A percentile compares a stretch with the other conserved stretches of the same genome.
These are phyloP conservation scores for Meloidogyne exigua DNA, from an alignment of 1,140 invertebrate species.

Conservation along the genomic window DNA sequence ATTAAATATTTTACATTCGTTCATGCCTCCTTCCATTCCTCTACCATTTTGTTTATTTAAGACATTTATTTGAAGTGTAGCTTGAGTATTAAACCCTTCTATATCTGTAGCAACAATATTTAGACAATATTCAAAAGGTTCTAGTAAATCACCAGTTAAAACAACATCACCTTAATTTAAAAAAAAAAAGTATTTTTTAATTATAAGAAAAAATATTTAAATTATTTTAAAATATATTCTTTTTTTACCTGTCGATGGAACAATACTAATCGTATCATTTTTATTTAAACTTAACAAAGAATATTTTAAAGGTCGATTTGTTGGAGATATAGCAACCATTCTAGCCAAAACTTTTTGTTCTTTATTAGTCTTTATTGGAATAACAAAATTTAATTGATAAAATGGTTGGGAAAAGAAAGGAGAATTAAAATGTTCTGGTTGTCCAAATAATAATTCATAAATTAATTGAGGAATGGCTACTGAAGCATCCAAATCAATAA, in stretches of 20 bases:
- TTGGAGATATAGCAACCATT: constrained; percentile 13
- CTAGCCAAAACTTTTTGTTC: constrained; percentile 17
- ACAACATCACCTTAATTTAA: constrained; percentile 19
- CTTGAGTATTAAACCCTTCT: constrained; percentile 7
- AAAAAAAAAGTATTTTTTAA: too few species aligned
- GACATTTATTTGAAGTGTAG: constrained; percentile 7
- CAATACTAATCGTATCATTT: constrained; percentile 19
- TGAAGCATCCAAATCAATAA: constrained; percentile 23
- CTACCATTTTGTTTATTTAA: neutral
- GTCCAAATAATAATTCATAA: constrained; percentile 25
- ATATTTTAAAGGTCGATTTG: constrained; percentile 1
- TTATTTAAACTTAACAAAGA: neutral
- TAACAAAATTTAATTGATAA: neutral
- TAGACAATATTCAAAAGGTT: constrained; percentile 8
- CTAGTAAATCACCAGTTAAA: neutral
- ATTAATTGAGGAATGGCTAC: constrained; percentile 14
- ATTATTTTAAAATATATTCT: too few species aligned
- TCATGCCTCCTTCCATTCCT: neutral
- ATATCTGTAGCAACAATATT: constrained; percentile 20
- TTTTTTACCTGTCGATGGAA: constrained; percentile 12
- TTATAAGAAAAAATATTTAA: too few species aligned
- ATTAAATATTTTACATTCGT: constrained; percentile 10
- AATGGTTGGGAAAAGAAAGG: constrained; percentile 21
- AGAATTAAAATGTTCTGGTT: constrained; percentile 15
- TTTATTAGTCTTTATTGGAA: neutral